Percentiles rank a stretch among this genome's conserved stretches.
Evolutionary conservation across 2,797 vertebrate genomes (phyloP).

Genomic region (Craterocephalus amniculus): DNA sequence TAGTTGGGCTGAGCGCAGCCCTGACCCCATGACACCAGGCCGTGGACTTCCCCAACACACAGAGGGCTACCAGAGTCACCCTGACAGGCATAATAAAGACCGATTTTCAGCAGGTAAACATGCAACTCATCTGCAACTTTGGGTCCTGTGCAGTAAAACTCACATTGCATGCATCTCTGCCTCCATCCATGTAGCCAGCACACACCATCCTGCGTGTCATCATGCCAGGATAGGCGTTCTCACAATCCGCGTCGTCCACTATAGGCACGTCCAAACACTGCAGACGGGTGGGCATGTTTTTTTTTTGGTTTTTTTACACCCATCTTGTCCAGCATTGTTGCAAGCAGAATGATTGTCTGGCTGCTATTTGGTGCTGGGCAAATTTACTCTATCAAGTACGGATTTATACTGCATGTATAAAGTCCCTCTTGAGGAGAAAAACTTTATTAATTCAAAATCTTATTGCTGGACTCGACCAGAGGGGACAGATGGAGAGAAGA

Average conservation of each 20-base stretch:
- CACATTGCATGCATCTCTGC: constrained; percentile 80
- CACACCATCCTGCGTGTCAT: constrained; percentile 83
- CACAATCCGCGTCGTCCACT: constrained; percentile 58
- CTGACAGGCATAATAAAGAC: constrained; percentile 64
- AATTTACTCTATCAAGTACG: too few species aligned
- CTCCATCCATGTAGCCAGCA: constrained; percentile 78
- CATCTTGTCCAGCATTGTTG: too few species aligned
- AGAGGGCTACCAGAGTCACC: constrained; percentile 89
- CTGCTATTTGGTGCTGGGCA: too few species aligned
- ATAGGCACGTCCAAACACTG: constrained; percentile 79
- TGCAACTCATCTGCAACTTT: background rate
- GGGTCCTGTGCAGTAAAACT: constrained; percentile 26
- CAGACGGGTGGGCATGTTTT: constrained; percentile 66
- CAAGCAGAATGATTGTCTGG: too few species aligned
- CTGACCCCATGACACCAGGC: constrained; percentile 88
- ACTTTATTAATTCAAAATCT: too few species aligned
- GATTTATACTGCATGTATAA: too few species aligned
- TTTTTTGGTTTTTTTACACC: too few species aligned
- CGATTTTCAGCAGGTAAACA: background rate
- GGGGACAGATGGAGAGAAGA: too few species aligned
- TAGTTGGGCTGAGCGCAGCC: constrained; percentile 80
- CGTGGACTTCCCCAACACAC: constrained; percentile 81
- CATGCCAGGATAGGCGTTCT: constrained; percentile 76
- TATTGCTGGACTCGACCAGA: too few species aligned
- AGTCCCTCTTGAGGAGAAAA: too few species aligned